A percentile compares a stretch with the other conserved stretches of the same genome.
phyloP scores from a whole-genome alignment of 2,797 vertebrate genomes.

The Anisognathus igniventris region DNA sequence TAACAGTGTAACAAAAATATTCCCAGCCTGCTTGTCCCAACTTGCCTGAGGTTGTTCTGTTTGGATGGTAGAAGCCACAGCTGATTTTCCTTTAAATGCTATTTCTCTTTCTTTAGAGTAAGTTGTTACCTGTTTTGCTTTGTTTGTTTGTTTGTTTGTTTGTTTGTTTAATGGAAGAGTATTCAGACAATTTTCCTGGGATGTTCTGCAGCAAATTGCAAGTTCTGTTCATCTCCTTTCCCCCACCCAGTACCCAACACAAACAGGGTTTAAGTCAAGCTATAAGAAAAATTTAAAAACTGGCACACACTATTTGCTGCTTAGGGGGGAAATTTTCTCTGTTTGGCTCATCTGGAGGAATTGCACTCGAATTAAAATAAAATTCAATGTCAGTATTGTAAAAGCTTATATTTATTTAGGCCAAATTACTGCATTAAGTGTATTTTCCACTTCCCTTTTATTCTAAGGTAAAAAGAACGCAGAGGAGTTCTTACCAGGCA shows the following conservation, averaged over 20 bases:
- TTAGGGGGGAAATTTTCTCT: not conserved
- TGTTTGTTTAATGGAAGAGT: not conserved
- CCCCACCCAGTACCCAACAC: not conserved
- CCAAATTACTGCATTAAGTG: slow-evolving; percentile 3
- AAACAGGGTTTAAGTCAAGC: not conserved
- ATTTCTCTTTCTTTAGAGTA: not conserved
- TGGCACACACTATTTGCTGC: not conserved
- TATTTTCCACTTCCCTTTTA: slow-evolving; percentile 21
- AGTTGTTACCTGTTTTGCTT: not conserved
- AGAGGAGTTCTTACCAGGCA: not conserved
- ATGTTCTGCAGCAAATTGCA: not conserved
- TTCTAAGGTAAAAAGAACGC: not conserved
- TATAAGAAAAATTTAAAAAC: not conserved
- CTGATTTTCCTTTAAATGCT: not conserved
- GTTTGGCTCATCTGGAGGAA: not conserved
- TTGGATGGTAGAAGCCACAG: slow-evolving; percentile 5
- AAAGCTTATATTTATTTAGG: not conserved
- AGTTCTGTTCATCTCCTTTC: not conserved
- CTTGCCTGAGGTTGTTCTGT: not conserved
- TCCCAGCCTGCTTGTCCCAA: not conserved
- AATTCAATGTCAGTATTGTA: not conserved
- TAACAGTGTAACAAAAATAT: not conserved
- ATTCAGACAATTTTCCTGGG: not conserved
- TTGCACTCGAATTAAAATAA: not conserved
- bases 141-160: not conserved